Conservation (phyloP, 2,113 vertebrate species). For the Sialia sialis region DNA sequence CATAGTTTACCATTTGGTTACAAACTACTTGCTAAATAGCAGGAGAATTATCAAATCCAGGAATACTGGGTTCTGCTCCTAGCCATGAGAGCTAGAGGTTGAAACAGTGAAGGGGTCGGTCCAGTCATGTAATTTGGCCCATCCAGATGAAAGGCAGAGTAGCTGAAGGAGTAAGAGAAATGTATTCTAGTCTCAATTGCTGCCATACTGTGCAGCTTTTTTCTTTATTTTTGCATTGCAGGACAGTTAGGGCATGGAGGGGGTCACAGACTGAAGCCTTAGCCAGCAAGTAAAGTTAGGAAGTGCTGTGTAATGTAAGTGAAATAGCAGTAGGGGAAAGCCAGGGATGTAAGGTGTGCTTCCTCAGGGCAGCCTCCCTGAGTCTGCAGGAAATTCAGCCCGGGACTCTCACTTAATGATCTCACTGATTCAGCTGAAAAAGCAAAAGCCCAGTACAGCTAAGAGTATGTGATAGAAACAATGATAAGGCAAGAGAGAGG, state of each 20-base stretch:
- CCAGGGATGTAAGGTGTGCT: neutral
- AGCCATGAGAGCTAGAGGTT: neutral
- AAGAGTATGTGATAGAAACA: neutral
- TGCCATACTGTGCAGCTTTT: neutral
- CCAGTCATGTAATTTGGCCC: neutral
- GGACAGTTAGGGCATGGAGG: accelerated
- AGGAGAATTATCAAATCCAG: neutral
- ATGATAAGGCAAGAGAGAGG: constrained; percentile 11
- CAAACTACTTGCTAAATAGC: neutral
- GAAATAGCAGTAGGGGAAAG: neutral
- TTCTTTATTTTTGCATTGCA: neutral
- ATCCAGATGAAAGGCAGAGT: neutral
- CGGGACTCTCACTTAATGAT: neutral
- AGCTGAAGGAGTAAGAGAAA: neutral
- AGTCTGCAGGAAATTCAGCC: neutral
- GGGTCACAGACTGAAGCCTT: neutral
- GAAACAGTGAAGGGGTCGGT: neutral
- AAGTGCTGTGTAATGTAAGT: neutral
- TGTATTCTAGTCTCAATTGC: neutral
- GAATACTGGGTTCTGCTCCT: neutral
- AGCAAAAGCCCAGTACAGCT: neutral
- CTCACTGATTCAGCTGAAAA: constrained; percentile 5
- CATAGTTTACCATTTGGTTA: constrained; percentile 32
- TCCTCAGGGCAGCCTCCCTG: neutral
- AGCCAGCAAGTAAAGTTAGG: neutral